Base-by-base conservation (phyloP, 2,888 invertebrate species). In the Elmis aenea region DNA sequence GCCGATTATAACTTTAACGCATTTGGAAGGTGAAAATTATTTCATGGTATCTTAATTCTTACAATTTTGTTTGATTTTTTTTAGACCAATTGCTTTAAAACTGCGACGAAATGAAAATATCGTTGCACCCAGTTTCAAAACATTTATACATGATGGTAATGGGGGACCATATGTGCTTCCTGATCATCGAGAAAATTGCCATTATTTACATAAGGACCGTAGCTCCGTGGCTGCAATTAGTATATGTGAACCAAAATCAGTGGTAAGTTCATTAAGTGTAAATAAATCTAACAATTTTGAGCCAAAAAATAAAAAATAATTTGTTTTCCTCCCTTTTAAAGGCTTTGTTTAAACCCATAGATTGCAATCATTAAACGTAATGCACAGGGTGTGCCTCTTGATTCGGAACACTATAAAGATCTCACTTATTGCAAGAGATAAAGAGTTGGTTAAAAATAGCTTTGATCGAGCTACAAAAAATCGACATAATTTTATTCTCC, bases 211-310 rank as follows among this genome's bases (percentile, higher is more conserved):
- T 59, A 58, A 69, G 2, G 75, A 78, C 45, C 66, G 66, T 1
- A 65, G 63, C 8, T 70, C 72, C 13, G 75, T 79, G 1, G 84
- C 83, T 5, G 81, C 84, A 1, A 71, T 85, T 45, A 83, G 79
- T 47, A 73, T 80, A 22, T 84, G 83, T 60, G 70, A 74, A 46
- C 73, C 77, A 45, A 73, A 75, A 53, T 66, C 74, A 26, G 69
- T 83, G 62, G 83, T 84, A 65, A 73, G 75, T 28, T 28, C 9
- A 32, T 45, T 1, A 28, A 40, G 9, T 37, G 33, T 11, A 33
- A 26, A 13, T 14, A 30, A 2, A 10, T 16, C 2, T 16, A 28
- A 28, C 3, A 11, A 21, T 13, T 24, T 32, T n/a, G n/a, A n/a
- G n/a, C n/a, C n/a, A n/a, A n/a, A n/a, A n/a, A n/a, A n/a, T n/a